A percentile compares a stretch with the other conserved stretches of the same genome.
These are phyloP conservation scores for Thaumetopoea pityocampa DNA, from an alignment of 1,140 invertebrate genomes.

Conservation along the genomic window DNA sequence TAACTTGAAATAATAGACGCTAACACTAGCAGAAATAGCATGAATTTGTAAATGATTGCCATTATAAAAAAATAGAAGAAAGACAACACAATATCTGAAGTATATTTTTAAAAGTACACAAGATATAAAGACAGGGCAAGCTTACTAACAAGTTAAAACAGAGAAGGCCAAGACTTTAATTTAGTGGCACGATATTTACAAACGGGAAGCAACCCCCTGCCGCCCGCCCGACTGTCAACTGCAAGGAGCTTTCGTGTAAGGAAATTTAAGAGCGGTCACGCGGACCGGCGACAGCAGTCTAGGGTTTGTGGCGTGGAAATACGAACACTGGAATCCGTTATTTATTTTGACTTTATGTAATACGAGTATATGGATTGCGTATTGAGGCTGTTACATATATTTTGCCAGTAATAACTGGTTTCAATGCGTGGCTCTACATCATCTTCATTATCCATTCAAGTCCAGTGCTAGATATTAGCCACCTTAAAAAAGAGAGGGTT, in stretches of 20 bases:
- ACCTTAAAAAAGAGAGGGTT: no score
- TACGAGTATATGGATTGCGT: no score
- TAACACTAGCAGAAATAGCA: no score
- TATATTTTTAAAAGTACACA: slow-evolving; percentile 3
- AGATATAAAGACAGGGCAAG: slow-evolving; percentile 1
- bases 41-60: no score
- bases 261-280: slow-evolving; percentile 53
- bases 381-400: background rate
- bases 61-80: no score
- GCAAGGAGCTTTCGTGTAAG: slow-evolving; percentile 59
- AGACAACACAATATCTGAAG: no score
- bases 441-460: no score
- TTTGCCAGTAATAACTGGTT: no score
- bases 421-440: no score
- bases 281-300: slow-evolving; percentile 30
- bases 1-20: no score
- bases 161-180: slow-evolving; percentile 49
- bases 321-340: slow-evolving; percentile 21
- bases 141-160: slow-evolving; percentile 49
- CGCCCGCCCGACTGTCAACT: slow-evolving; percentile 47
- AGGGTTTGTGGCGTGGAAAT: slow-evolving; percentile 19
- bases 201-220: slow-evolving; percentile 28
- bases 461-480: no score
- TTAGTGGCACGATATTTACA: slow-evolving; percentile 46
- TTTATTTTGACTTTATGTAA: no score